phyloP scores from a whole-genome alignment of 2,797 vertebrate genomes.

The Phalloptychus januarius region DNA sequence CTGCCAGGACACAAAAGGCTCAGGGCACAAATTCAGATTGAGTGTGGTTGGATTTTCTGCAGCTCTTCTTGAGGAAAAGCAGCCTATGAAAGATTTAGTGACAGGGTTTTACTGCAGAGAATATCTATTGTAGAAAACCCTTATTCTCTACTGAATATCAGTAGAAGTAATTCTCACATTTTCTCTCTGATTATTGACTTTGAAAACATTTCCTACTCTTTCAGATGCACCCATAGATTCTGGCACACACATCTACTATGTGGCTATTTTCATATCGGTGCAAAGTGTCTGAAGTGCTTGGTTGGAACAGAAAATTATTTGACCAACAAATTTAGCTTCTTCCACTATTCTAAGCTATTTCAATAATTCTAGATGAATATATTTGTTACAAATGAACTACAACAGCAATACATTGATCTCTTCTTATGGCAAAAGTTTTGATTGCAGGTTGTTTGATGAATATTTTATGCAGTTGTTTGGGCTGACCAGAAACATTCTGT shows the following conservation, averaged over 20 bases:
- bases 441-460: neutral
- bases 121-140: constrained; percentile 2
- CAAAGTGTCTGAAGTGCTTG: neutral
- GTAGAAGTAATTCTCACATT: neutral
- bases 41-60: constrained; percentile 17
- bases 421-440: neutral
- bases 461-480: neutral
- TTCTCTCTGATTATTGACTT: neutral
- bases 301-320: neutral
- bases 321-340: neutral
- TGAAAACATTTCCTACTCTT: neutral
- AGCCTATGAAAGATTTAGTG: constrained; percentile 35
- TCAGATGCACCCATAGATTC: neutral
- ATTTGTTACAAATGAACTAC: neutral
- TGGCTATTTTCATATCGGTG: neutral
- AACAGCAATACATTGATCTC: neutral
- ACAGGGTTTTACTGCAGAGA: constrained; percentile 33
- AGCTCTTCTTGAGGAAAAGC: constrained; percentile 14
- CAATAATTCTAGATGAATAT: neutral
- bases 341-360: neutral
- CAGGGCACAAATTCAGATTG: constrained; percentile 9
- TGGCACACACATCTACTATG: neutral
- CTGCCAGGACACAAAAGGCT: constrained; percentile 24
- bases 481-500: neutral
- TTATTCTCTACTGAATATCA: neutral